phyloP scores from a whole-genome alignment of 2,888 invertebrate species.

The Allacma fusca region DNA sequence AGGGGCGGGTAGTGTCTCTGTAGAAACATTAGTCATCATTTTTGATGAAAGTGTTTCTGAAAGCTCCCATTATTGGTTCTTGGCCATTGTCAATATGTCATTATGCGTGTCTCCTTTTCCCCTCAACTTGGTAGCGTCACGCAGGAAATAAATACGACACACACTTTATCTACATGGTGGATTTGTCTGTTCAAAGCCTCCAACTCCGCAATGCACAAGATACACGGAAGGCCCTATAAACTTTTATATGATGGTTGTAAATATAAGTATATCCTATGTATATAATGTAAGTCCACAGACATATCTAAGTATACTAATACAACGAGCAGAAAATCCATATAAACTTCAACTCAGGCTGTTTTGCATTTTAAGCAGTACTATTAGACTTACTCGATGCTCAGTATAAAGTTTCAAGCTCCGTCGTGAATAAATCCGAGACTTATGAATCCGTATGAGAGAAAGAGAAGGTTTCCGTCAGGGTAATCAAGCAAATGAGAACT shows the following conservation, averaged over 20 bases:
- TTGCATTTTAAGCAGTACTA: not conserved
- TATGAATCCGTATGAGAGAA: not conserved
- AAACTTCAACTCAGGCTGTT: not conserved
- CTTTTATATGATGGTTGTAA: too few species aligned
- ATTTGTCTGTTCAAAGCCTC: too few species aligned
- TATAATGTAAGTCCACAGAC: too few species aligned
- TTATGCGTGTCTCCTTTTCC: constrained; percentile 30
- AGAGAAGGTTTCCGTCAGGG: not conserved
- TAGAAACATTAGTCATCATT: constrained; percentile 44
- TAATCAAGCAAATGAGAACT: not conserved
- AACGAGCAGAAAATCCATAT: not conserved
- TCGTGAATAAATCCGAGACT: not conserved
- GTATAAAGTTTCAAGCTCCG: not conserved
- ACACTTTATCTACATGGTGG: not conserved
- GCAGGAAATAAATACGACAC: not conserved
- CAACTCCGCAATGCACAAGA: too few species aligned
- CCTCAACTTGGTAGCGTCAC: constrained; percentile 15
- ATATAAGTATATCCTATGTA: too few species aligned
- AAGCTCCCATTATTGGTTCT: constrained; percentile 39
- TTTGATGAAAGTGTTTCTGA: constrained; percentile 41
- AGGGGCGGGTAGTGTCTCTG: constrained; percentile 21
- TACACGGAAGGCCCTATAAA: too few species aligned
- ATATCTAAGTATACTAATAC: too few species aligned
- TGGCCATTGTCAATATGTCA: constrained; percentile 39
- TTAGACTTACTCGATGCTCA: not conserved